Evolutionary conservation across 2,797 vertebrate species (phyloP).

Genomic region (Acipenser ruthenus): DNA sequence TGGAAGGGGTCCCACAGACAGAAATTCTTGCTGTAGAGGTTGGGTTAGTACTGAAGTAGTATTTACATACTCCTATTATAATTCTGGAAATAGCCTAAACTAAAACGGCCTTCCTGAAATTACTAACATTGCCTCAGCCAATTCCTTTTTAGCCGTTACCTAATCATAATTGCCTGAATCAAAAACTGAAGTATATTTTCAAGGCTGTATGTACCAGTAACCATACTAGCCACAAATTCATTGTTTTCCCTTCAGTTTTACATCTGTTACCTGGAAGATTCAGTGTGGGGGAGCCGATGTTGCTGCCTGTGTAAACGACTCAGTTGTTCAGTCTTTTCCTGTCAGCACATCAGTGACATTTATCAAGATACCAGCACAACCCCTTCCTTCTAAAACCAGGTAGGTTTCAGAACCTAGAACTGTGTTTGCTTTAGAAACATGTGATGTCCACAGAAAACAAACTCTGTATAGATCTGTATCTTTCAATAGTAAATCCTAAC

Average conservation of each 20-base stretch:
- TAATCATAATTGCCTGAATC: neutral
- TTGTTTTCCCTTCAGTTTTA: slow-evolving; percentile 54
- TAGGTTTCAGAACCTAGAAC: slow-evolving; percentile 28
- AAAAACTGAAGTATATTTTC: neutral
- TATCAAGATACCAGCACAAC: slow-evolving; percentile 59
- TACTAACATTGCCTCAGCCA: neutral
- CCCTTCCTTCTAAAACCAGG: slow-evolving; percentile 65
- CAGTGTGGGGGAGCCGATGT: slow-evolving; percentile 58
- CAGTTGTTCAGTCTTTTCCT: slow-evolving; percentile 52
- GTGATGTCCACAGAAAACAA: neutral
- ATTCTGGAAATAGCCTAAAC: no score
- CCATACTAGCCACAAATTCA: neutral
- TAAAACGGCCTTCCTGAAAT: neutral
- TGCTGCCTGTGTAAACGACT: slow-evolving; percentile 45
- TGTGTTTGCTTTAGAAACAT: neutral
- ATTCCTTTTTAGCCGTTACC: neutral
- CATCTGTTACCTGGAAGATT: slow-evolving; percentile 60
- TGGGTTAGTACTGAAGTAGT: slow-evolving; percentile 51
- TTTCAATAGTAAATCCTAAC: neutral
- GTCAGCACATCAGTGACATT: slow-evolving; percentile 78
- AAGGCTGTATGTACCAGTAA: neutral
- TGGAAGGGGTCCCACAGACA: slow-evolving; percentile 59
- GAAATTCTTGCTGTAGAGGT: slow-evolving; percentile 68
- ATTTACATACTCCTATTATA: no score
- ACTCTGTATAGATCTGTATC: slow-evolving; percentile 6